Evolutionary conservation across 2,113 vertebrate genomes (phyloP), one percentile per base, ranked within the genome.

Genomic region (Trachemys scripta): DNA sequence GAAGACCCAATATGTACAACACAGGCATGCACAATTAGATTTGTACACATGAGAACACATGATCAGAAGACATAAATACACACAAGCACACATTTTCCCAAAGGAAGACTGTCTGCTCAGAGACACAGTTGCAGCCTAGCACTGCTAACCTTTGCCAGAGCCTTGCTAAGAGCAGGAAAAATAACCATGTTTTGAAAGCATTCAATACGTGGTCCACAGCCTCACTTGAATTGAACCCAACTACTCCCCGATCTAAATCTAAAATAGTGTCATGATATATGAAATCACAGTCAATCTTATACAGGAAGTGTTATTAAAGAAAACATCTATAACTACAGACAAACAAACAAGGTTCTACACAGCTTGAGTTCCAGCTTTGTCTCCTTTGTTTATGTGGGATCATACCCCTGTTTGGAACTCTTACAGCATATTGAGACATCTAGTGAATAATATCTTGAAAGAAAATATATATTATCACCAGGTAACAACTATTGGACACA

Each of bases 121-220:
- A 92, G 83, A 95, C 75, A 54, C 38, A 53, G 84, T 50, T 85
- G 95, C 45, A 72, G 62, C 45, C 29, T 49, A 79, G 22, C 45
- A 29, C 38, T 81, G 78, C 83, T 89, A 95, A 92, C 42, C 35
- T 82, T 84, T 94, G 80, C 72, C 87, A 88, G 45, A 78, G 38
- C 89, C 83, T 92, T 94, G 87, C 85, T 94, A 93, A 95, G 79
- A 82, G 49, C 3, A 3, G 89, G 87, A 82, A 56, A 95, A 89
- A 85, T 94, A 96, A 94, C 57, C 31, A 22, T 91, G 91, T 84
- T 95, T 97, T 81, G 90, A 85, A 84, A 94, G 87, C 82, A 80
- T 49, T 95, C 79, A 95, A 38, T 49, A 87, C 69, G 80, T 50
- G 96, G 78, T 82, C 53, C 75, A 27, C 57, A 94, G 93, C 92